Base-by-base conservation (phyloP, 2,888 invertebrate genomes). In the Melolontha melolontha region DNA sequence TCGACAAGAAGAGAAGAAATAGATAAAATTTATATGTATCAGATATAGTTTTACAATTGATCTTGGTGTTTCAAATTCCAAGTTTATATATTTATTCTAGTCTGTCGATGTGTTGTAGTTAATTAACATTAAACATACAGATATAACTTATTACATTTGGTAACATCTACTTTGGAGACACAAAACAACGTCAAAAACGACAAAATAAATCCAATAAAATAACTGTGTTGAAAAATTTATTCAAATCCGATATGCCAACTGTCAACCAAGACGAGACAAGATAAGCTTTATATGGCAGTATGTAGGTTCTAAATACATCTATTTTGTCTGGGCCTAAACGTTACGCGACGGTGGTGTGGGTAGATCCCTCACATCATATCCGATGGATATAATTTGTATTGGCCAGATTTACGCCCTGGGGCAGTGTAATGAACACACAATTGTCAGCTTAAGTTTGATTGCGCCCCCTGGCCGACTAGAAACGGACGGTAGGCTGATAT, bases 401-500 rank as follows among this genome's bases (percentile, higher is more conserved):
- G 83, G 83, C 83, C 83, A 83, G 83, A 83, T 83, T 83, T 83
- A 77, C 83, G 81, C 83, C 82, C 82, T 76, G 67, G 79, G 80
- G 81, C 81, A 68, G 65, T 64, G 69, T 66, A 69, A 64, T 72
- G 72, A 66, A 66, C 66, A 69, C 69, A 66, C 66, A 69, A 69
- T 69, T 83, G 83, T 82, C 83, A 79, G 83, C 83, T 84, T 83
- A 83, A 81, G 81, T 81, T 80, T 82, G 82, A 82, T 82, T 82
- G 83, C 81, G 71, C 80, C 79, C 81, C 79, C 78, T 75, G 79
- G 79, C 75, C 57, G 42, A 57, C 27, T 22, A 40, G 54, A 34
- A 40, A 51, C 42, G 55, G 14, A 52, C 44, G 55, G 34, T 34
- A 34, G 34, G 34, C 29, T 41, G 64, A 50, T 44, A 50, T 52